Percentiles rank a stretch among this genome's conserved stretches.
phyloP scores from a whole-genome alignment of 1,140 invertebrate genomes.

The Cyphomyrmex costatus region DNA sequence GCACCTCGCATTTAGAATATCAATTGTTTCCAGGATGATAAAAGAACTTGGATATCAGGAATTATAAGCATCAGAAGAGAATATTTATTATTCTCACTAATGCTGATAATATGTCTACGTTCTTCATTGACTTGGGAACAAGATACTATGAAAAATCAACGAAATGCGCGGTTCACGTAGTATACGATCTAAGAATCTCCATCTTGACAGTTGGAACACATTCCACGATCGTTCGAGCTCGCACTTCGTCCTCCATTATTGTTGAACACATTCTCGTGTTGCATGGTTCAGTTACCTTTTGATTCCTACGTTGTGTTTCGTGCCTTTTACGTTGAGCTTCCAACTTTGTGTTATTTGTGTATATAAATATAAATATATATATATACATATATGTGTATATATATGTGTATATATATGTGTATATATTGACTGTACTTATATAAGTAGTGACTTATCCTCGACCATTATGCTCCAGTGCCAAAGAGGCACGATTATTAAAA shows the following conservation, averaged over 20 bases:
- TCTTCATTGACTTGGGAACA: not conserved
- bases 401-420: slow-evolving; percentile 62
- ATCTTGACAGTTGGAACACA: slow-evolving; percentile 47
- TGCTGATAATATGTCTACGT: not conserved
- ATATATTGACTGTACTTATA: slow-evolving; percentile 61
- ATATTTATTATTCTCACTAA: slow-evolving; percentile 1
- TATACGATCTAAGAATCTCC: slow-evolving; percentile 24
- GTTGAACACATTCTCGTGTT: slow-evolving; percentile 83
- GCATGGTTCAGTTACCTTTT: slow-evolving; percentile 88
- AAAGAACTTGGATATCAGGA: not conserved
- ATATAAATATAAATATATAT: slow-evolving; percentile 65
- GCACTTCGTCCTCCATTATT: slow-evolving; percentile 64
- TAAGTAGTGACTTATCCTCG: slow-evolving; percentile 51
- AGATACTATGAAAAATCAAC: not conserved
- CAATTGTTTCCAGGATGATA: not conserved
- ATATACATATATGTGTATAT: slow-evolving; percentile 66
- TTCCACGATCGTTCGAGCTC: slow-evolving; percentile 56
- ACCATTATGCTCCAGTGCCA: slow-evolving; percentile 63
- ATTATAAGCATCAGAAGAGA: not conserved
- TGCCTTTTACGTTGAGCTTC: slow-evolving; percentile 85
- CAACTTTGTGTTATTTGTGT: slow-evolving; percentile 80
- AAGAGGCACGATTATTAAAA: slow-evolving; percentile 55
- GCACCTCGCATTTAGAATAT: slow-evolving; percentile 1
- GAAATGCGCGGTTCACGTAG: not conserved
- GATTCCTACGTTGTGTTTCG: slow-evolving; percentile 87